These are phyloP conservation scores for Malurus elegans DNA, from an alignment of 2,113 vertebrate genomes.

Conservation along the genomic window DNA sequence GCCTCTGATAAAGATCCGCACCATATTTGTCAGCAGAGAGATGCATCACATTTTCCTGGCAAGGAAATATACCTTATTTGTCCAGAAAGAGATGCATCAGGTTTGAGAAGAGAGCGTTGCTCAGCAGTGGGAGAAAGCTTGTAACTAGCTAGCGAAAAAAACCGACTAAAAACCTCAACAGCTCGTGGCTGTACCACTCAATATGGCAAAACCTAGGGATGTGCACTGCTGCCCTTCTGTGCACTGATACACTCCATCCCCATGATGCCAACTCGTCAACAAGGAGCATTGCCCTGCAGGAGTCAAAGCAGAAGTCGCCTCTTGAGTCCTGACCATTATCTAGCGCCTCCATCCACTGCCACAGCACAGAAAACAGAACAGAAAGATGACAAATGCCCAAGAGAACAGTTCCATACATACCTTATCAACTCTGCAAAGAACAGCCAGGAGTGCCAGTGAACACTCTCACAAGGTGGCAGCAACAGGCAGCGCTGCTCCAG, in stretches of 20 bases:
- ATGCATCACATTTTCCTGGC: slow-evolving; percentile 5
- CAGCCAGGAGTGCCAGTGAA: not conserved
- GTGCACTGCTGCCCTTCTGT: not conserved
- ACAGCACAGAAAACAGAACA: not conserved
- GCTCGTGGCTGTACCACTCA: not conserved
- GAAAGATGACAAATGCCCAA: not conserved
- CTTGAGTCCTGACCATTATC: not conserved
- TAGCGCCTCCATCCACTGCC: not conserved
- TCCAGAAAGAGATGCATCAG: not conserved
- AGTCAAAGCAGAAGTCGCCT: not conserved
- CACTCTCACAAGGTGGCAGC: not conserved
- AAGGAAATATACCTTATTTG: not conserved
- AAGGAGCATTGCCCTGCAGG: not conserved
- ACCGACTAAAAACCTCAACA: fast-evolving
- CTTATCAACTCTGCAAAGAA: not conserved
- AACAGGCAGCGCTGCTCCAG: not conserved
- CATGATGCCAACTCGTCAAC: not conserved
- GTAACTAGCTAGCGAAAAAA: not conserved
- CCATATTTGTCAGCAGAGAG: not conserved
- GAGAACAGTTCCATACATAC: not conserved
- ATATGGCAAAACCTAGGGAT: not conserved
- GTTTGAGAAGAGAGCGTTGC: not conserved
- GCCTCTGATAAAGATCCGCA: not conserved
- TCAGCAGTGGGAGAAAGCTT: not conserved
- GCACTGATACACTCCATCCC: not conserved